Conservation (phyloP, 2,797 vertebrate species). For the Cheirogaleus major region DNA sequence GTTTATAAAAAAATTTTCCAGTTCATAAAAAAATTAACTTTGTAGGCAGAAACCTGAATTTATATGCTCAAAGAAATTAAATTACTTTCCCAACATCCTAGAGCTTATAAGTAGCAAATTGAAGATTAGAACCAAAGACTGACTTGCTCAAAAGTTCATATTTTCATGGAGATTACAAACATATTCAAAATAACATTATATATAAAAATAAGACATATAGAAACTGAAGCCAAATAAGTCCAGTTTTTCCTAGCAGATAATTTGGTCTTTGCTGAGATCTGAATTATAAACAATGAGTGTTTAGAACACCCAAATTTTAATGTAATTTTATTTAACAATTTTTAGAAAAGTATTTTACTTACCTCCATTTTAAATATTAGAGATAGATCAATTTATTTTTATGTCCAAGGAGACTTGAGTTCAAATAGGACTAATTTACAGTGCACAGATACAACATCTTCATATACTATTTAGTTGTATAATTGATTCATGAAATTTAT, state of each 20-base stretch:
- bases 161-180: neutral
- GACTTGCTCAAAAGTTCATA: neutral
- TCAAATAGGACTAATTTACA: neutral
- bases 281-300: neutral
- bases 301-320: neutral
- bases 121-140: neutral
- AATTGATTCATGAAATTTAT: neutral
- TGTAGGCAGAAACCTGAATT: neutral
- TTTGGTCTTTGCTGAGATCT: neutral
- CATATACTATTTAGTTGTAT: neutral
- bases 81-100: neutral
- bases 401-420: neutral
- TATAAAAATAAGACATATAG: neutral
- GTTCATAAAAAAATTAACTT: neutral
- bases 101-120: neutral
- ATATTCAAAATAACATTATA: neutral
- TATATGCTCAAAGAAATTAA: neutral
- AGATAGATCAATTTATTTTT: neutral
- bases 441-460: neutral
- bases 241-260: neutral
- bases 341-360: constrained; percentile 8
- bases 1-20: neutral
- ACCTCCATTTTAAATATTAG: constrained; percentile 2
- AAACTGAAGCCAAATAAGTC: neutral
- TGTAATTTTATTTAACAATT: neutral